phyloP scores from a whole-genome alignment of 1,140 invertebrate species.

The Linepithema humile region DNA sequence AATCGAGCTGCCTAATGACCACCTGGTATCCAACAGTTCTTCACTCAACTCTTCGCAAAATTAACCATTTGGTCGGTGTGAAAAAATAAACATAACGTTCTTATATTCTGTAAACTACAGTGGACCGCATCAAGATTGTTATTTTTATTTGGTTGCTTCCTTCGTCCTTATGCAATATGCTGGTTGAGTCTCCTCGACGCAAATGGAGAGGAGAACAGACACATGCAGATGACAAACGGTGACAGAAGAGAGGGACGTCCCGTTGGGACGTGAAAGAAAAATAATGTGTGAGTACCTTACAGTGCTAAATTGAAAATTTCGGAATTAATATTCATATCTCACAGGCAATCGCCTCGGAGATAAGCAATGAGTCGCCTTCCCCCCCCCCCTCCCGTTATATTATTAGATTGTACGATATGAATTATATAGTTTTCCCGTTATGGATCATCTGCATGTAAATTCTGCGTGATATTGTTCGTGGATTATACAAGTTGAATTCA shows the following conservation, averaged over 20 bases:
- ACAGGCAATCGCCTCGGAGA: not conserved
- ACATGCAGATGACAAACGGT: slow-evolving; percentile 47
- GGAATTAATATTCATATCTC: not conserved
- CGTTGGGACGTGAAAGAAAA: not conserved
- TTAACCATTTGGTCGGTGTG: slow-evolving; percentile 75
- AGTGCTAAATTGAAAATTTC: slow-evolving; percentile 5
- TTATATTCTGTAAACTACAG: slow-evolving; percentile 78
- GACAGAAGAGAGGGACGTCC: not conserved
- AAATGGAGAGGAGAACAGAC: slow-evolving; percentile 38
- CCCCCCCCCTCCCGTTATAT: not conserved
- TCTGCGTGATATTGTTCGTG: slow-evolving; percentile 20
- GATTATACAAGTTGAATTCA: slow-evolving; percentile 17
- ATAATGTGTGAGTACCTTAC: slow-evolving; percentile 6
- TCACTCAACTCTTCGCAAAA: slow-evolving; percentile 73
- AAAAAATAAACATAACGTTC: slow-evolving; percentile 80
- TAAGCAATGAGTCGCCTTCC: too few species aligned
- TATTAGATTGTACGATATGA: not conserved
- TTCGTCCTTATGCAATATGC: slow-evolving; percentile 41
- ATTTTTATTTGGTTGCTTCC: slow-evolving; percentile 76
- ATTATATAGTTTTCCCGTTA: slow-evolving; percentile 4
- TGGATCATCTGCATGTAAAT: slow-evolving; percentile 59
- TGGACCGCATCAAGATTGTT: slow-evolving; percentile 79
- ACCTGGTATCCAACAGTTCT: slow-evolving; percentile 28
- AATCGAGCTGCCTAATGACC: slow-evolving; percentile 31
- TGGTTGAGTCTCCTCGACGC: slow-evolving; percentile 45